Evolutionary conservation across 2,797 vertebrate genomes (phyloP), one percentile per base, ranked within the genome.

Genomic region (Protosalanx chinensis): DNA sequence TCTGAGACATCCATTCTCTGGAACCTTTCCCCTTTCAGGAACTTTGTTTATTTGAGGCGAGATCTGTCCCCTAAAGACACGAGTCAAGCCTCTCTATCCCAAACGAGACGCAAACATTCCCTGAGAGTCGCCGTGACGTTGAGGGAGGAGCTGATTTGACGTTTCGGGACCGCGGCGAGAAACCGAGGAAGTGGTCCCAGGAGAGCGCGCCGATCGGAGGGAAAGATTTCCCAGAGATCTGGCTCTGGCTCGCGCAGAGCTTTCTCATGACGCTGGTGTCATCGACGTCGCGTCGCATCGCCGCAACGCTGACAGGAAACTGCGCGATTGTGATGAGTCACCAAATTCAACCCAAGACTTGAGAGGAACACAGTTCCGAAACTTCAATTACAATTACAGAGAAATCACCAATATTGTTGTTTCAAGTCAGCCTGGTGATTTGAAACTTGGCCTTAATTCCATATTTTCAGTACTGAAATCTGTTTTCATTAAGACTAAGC

Each of bases 381-480:
- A 18, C 6, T 4, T 32, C 62, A 20, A 64, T 64, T 37, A 8
- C 16, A 62, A 6, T 18, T 29, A 1, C 53, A 72, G n/a, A 13
- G 51, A 73, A 77, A 82, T 85, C 73, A 77, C 41, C 60, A 20
- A 13, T 80, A 81, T 72, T 77, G 78, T 84, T 82, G 68, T 81
- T 80, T 4, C 62, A 71, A 71, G 57, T 76, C 76, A 76, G 80
- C n/a, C 41, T 69, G 56, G 64, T 68, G 84, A 81, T 81, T 75
- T 6, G 33, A 79, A 84, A 71, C 75, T 76, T 89, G 87, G 87
- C 87, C 32, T 29, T 8, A 0, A 10, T 62, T 63, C 59, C 13
- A 29, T 63, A 53, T 87, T 90, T 88, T 88, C 87, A 86, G 67
- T 83, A 68, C 62, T 71, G 75, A 79, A 81, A 85, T 84, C 77